Conservation (phyloP, 1,140 invertebrate genomes). For the Neoseiulus cucumeris region DNA sequence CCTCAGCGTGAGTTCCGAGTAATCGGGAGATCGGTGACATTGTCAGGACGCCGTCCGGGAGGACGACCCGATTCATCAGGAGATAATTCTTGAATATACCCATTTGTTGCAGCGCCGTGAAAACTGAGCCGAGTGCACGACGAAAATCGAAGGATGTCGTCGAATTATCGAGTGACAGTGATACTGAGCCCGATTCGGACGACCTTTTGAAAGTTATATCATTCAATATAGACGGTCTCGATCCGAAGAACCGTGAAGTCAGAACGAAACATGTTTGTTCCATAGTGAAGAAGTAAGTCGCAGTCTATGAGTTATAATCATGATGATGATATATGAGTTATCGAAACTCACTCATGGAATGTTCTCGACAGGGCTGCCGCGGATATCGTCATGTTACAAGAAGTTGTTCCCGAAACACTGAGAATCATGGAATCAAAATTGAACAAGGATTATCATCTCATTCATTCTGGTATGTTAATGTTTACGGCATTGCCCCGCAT, state of each 20-base stretch:
- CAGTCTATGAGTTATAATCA: no score
- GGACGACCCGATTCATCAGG: no score
- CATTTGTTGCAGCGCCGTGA: no score
- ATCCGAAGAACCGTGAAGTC: conserved; percentile 32
- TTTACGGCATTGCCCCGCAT: no score
- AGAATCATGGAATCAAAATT: conserved; percentile 26
- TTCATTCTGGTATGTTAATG: conserved; percentile 17
- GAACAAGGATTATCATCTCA: conserved; percentile 26
- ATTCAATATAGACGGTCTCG: conserved; percentile 44
- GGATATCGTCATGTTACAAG: conserved; percentile 42
- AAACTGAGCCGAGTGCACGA: no score
- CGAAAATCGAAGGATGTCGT: not conserved
- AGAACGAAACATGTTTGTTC: conserved; percentile 34
- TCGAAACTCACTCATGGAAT: not conserved
- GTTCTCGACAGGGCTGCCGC: conserved; percentile 32
- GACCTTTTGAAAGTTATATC: conserved; percentile 29
- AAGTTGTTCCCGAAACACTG: conserved; percentile 33
- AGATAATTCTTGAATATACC: no score
- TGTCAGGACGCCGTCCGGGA: no score
- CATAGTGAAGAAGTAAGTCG: conserved; percentile 31
- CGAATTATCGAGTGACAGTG: conserved; percentile 7
- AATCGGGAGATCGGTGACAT: no score
- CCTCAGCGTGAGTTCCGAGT: no score
- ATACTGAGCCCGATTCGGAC: conserved; percentile 15
- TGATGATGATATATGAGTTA: no score